Conservation (phyloP, 1,140 invertebrate genomes). For the Notospermus geniculatus region DNA sequence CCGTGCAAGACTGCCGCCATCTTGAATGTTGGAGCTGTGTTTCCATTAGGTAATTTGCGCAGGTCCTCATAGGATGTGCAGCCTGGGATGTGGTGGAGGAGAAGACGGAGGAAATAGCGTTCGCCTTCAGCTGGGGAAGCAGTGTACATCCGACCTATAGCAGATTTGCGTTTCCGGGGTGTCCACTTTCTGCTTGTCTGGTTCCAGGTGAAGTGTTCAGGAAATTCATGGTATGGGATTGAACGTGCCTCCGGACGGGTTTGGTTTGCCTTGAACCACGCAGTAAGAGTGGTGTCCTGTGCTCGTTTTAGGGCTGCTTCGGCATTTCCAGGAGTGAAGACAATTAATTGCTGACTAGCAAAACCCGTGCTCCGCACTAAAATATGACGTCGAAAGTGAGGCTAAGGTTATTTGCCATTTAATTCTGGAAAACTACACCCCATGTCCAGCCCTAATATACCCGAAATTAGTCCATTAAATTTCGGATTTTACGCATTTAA, state of each 20-base stretch:
- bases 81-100: not conserved
- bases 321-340: not conserved
- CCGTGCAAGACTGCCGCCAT: not conserved
- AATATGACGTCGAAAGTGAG: too few species aligned
- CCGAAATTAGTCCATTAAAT: too few species aligned
- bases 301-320: not conserved
- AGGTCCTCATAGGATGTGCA: constrained; percentile 4
- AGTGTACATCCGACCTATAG: not conserved
- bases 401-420: too few species aligned
- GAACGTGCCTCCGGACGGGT: not conserved
- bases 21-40: constrained; percentile 1
- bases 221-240: constrained; percentile 5
- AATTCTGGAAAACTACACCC: too few species aligned
- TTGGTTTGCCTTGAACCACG: not conserved
- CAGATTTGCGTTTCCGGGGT: not conserved
- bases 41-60: not conserved
- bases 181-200: not conserved
- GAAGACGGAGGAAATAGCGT: constrained; percentile 1
- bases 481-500: too few species aligned
- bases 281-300: not conserved
- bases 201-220: constrained; percentile 4
- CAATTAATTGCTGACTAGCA: not conserved
- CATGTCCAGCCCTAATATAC: too few species aligned
- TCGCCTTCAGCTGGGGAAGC: not conserved
- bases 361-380: too few species aligned